A percentile compares a stretch with the other conserved stretches of the same genome.
Conservation (phyloP, 2,113 vertebrate species). For the Psilopsiagon aurifrons region DNA sequence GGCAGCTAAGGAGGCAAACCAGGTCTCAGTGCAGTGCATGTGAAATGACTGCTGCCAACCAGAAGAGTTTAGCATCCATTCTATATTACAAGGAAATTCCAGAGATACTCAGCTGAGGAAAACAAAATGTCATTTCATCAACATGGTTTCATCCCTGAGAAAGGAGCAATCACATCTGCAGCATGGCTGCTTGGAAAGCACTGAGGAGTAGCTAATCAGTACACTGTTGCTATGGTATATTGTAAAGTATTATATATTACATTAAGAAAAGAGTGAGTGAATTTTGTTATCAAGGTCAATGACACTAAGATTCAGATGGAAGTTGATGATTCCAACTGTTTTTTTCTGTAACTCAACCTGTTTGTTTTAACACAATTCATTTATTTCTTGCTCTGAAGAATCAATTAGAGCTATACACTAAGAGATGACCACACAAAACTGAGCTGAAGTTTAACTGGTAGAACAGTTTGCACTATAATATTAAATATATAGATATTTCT, state of each 20-base stretch:
- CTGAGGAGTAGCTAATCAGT: neutral
- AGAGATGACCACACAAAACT: neutral
- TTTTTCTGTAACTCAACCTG: neutral
- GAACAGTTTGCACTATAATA: neutral
- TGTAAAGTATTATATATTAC: neutral
- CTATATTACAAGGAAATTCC: neutral
- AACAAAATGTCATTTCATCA: neutral
- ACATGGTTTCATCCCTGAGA: neutral
- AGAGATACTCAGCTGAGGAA: neutral
- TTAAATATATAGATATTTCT: neutral
- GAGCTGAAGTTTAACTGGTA: neutral
- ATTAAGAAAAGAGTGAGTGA: neutral
- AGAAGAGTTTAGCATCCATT: neutral
- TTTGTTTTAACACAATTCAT: neutral
- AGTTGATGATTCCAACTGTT: neutral
- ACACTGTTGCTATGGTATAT: neutral
- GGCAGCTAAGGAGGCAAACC: neutral
- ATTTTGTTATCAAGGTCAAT: neutral
- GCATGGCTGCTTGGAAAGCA: neutral
- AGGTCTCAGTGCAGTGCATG: fast-evolving
- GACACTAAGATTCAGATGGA: neutral
- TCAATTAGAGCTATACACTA: neutral
- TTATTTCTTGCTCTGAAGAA: neutral
- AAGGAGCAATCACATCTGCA: neutral
- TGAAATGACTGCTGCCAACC: neutral